Percentiles rank a stretch among this genome's conserved stretches.
Evolutionary conservation across 2,113 vertebrate genomes (phyloP).

Genomic region (Eclectus roratus): DNA sequence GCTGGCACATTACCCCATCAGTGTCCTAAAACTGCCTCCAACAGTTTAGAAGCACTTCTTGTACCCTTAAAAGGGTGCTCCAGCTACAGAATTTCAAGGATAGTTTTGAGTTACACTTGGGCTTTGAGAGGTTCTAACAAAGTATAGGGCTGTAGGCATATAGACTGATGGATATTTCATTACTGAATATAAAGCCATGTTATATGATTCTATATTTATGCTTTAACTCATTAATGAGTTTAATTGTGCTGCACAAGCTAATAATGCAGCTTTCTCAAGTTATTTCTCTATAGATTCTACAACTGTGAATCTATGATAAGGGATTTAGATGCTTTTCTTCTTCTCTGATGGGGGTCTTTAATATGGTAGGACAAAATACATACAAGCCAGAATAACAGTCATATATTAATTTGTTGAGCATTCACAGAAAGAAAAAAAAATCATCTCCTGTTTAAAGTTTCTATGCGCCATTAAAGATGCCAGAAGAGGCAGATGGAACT

Average conservation of each 20-base stretch:
- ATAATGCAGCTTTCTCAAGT: not conserved
- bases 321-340: not conserved
- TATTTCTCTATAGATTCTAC: not conserved
- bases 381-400: not conserved
- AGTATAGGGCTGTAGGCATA: not conserved
- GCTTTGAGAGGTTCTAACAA: not conserved
- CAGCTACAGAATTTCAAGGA: not conserved
- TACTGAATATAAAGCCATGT: not conserved
- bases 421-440: not conserved
- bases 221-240: not conserved
- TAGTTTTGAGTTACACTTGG: not conserved
- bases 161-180: not conserved
- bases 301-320: not conserved
- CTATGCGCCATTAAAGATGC: not conserved
- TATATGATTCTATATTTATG: not conserved
- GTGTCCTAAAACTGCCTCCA: not conserved
- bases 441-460: not conserved
- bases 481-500: not conserved
- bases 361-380: not conserved
- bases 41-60: not conserved
- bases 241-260: not conserved
- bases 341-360: not conserved
- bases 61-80: not conserved
- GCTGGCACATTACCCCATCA: not conserved
- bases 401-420: not conserved